A percentile compares a stretch with the other conserved stretches of the same genome.
phyloP scores from a whole-genome alignment of 2,888 invertebrate genomes.

The Tipula confusa region DNA sequence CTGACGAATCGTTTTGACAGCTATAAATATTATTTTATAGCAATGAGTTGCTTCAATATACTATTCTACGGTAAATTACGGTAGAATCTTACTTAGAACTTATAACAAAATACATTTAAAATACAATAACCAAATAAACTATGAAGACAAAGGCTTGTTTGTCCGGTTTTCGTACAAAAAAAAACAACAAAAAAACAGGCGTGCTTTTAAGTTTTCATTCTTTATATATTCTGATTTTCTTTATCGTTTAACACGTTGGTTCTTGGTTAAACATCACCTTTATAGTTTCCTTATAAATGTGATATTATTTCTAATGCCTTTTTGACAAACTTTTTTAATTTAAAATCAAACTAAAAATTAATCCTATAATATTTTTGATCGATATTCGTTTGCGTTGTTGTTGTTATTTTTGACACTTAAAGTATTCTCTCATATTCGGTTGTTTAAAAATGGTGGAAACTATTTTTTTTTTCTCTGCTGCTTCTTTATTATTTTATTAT shows the following conservation, averaged over 20 bases:
- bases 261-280: not conserved
- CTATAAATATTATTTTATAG: not conserved
- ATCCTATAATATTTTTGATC: not conserved
- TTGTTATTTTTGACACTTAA: slow-evolving; percentile 30
- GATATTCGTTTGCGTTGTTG: not conserved
- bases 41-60: not conserved
- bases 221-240: not conserved
- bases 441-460: slow-evolving; percentile 28
- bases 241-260: not conserved
- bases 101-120: not conserved
- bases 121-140: slow-evolving; percentile 3
- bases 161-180: slow-evolving; percentile 29
- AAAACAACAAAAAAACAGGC: not conserved
- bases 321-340: not conserved
- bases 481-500: not conserved
- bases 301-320: not conserved
- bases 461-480: slow-evolving; percentile 13
- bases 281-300: not conserved
- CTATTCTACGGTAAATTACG: not conserved
- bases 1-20: not conserved
- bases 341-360: not conserved
- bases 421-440: not conserved
- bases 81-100: not conserved
- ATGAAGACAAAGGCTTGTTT: slow-evolving; percentile 31
- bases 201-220: not conserved